Evolutionary conservation across 2,888 invertebrate genomes (phyloP), one percentile per base, ranked within the genome.

Genomic region (Xylota segnis): DNA sequence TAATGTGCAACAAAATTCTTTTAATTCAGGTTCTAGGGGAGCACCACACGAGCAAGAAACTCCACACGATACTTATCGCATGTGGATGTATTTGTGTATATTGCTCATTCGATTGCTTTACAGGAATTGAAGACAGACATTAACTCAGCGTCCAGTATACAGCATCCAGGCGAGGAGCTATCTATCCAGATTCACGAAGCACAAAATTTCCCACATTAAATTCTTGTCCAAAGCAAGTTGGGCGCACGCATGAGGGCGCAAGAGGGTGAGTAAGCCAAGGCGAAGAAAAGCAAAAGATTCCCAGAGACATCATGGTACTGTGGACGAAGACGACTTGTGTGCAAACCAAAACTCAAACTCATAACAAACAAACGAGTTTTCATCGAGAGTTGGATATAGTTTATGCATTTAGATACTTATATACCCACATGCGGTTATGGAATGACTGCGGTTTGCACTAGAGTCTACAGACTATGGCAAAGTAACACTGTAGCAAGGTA

Each of bases 191-290:
- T 68, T 78, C 78, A 83, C 74, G 72, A 74, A 50, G 40, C 56
- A 68, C 74, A 78, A 68, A 78, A 74, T 78, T 83, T 83, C 83
- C 83, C 83, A 83, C 83, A 83, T 78, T 83, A 83, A 83, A 83
- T 83, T 83, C 74, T 68, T 74, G 74, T 74, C 68, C 61, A 74
- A 68, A 83, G 37, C 65, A 37, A 66, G 50, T 45, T 27, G 52
- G 34, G 7, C 40, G 52, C 52, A 47, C 50, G 50, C 75, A 47
- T 45, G 56, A 14, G 43, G 63, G 54, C 16, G 56, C 52, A 52
- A 45, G 32, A 82, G 29, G 32, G 10, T 34, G 37, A 23, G 9
- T 37, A 34, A 34, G 12, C 43, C 61, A 54, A 56, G 54, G 40
- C 61, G 63, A 56, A 75, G 56, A 43, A 81, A 70, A 68, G 37